A percentile compares a stretch with the other conserved stretches of the same genome.
phyloP scores from a whole-genome alignment of 2,113 vertebrate species.

The Pollachius pollachius region DNA sequence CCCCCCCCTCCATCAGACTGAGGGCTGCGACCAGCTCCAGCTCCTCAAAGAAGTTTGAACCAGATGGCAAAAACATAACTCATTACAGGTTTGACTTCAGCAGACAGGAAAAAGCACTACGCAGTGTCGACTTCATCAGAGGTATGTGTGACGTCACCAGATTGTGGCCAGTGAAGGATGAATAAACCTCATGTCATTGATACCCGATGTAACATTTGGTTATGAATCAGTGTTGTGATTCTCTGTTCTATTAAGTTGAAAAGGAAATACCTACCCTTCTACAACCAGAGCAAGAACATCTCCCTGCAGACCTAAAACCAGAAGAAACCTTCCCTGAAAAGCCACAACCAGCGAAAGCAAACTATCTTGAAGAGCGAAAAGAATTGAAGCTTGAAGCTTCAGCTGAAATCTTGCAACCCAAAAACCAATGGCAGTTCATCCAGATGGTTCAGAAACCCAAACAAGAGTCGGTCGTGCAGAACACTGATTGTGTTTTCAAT shows the following conservation, averaged over 20 bases:
- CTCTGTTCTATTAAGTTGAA: conserved; percentile 39
- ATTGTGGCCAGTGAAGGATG: background rate
- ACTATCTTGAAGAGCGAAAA: background rate
- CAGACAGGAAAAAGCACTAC: conserved; percentile 66
- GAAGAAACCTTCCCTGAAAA: background rate
- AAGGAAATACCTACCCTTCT: conserved; percentile 54
- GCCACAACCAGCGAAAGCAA: no score
- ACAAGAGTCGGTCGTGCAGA: conserved; percentile 5
- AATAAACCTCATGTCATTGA: background rate
- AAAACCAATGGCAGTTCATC: background rate
- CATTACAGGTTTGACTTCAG: conserved; percentile 69
- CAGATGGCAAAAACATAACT: conserved; percentile 66
- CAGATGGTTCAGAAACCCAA: conserved; percentile 2
- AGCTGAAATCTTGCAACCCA: conserved; percentile 21
- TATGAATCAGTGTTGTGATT: background rate
- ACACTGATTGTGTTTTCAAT: conserved; percentile 13
- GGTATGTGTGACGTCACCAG: conserved; percentile 33
- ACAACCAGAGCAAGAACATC: conserved; percentile 1
- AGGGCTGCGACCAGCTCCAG: conserved; percentile 35
- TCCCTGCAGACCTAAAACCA: background rate
- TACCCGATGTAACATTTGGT: background rate
- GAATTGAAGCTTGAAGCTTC: conserved; percentile 22
- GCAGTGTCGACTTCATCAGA: conserved; percentile 71
- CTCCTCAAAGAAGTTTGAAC: conserved; percentile 54
- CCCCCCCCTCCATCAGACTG: conserved; percentile 52